Evolutionary conservation across 2,888 invertebrate genomes (phyloP), one percentile per base, ranked within the genome.

Genomic region (Abscondita cerata): DNA sequence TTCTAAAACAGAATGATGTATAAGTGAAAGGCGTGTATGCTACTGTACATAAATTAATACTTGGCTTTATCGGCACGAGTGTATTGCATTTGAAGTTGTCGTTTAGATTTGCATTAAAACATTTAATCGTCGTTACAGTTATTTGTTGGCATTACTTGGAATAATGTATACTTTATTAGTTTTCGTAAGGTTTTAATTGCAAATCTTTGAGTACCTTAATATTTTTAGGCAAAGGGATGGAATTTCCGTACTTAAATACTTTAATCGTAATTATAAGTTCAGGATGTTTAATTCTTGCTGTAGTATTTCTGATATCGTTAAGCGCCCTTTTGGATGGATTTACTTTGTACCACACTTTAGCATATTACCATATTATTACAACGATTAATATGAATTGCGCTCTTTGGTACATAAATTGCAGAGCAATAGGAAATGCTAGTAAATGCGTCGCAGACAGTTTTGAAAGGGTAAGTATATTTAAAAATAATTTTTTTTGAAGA

Each of bases 321-420:
- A 86, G 85, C 65, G 84, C 84, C 1, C 75, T 88, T 11, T 73
- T 89, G 59, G 88, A 88, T 46, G 89, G 88, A 0, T 89, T 87
- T 74, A 83, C 86, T 1, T 73, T 89, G 9, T 83, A 84, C 72
- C 89, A 89, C 69, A 89, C 88, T 0, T 77, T 79, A 1, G 87
- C 86, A 0, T 87, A 87, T 72, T 85, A 85, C 71, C 89, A 89
- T 69, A 88, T 89, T 46, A 86, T 89, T 31, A 88, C 84, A 0
- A 89, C 88, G 87, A 86, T 89, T 51, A 89, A 89, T 70, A 89
- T 89, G 89, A 89, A 88, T 73, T 88, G 87, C 64, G 87, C 88
- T 0, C 79, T 89, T 1, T 89, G 89, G 89, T 89, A 87, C 70
- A 89, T 89, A 55, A 89, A 89, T 73, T 88, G 87, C 62, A 83